These are phyloP conservation scores for Drepana falcataria DNA, from an alignment of 2,888 invertebrate species.

Conservation along the genomic window DNA sequence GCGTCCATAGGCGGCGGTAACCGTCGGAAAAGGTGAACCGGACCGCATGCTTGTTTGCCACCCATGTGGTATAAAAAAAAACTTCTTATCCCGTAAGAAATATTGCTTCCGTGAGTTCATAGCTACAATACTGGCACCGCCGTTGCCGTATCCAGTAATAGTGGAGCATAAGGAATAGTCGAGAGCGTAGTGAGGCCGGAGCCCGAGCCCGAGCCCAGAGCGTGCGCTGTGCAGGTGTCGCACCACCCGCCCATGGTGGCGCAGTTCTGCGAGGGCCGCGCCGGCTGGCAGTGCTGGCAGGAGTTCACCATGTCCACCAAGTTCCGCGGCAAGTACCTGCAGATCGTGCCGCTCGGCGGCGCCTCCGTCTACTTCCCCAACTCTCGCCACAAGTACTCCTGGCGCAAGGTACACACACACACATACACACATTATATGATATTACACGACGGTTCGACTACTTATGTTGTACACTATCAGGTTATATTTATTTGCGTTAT, in stretches of 20 bases:
- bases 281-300: conserved; percentile 96
- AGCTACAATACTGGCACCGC: no score
- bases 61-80: no score
- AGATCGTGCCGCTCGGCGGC: conserved; percentile 87
- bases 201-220: neutral
- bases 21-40: no score
- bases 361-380: conserved; percentile 83
- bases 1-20: no score
- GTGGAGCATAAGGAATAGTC: no score
- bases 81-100: no score
- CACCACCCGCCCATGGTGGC: conserved; percentile 99
- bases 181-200: no score
- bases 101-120: no score
- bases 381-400: conserved; percentile 93
- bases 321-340: conserved; percentile 98
- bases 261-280: conserved; percentile 92
- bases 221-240: conserved; percentile 80
- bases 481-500: no score
- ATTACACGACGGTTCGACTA: neutral
- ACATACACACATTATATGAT: neutral
- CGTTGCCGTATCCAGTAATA: no score
- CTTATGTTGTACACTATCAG: no score
- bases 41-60: no score
- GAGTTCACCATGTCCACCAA: conserved; percentile 99
- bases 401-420: conserved; percentile 85